Evolutionary conservation across 2,888 invertebrate genomes (phyloP).

Genomic region (Phragmatobia fuliginosa): DNA sequence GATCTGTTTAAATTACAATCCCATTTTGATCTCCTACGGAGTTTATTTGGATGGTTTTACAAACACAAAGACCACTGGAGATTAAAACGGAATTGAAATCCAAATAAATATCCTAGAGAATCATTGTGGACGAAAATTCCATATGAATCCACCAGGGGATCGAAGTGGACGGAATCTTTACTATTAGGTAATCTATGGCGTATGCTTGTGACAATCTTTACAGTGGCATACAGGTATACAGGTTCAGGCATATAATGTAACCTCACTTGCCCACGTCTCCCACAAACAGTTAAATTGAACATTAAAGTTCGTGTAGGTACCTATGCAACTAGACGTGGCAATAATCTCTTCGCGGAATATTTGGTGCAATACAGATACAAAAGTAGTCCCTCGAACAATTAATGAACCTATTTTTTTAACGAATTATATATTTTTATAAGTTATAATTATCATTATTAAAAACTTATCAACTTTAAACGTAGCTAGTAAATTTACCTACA

Average conservation of each 20-base stretch:
- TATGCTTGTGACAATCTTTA: no score
- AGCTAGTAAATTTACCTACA: not conserved
- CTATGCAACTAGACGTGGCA: not conserved
- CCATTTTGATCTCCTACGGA: no score
- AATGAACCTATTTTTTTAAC: not conserved
- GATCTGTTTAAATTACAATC: no score
- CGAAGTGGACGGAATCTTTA: no score
- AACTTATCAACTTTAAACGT: not conserved
- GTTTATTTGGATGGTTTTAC: no score
- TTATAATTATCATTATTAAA: not conserved
- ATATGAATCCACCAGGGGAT: no score
- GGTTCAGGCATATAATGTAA: not conserved
- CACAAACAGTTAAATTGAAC: not conserved
- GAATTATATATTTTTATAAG: not conserved
- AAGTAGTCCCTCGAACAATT: not conserved
- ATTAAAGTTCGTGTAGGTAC: no score
- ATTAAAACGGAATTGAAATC: no score
- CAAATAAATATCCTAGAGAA: no score
- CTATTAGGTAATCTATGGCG: not conserved
- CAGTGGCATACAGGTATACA: not conserved
- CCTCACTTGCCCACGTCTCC: not conserved
- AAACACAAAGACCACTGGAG: no score
- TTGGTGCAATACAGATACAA: not conserved
- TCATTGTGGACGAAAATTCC: no score
- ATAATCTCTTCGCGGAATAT: not conserved